Base-by-base conservation (phyloP, 2,888 invertebrate species). In the Marronus borbonicus region DNA sequence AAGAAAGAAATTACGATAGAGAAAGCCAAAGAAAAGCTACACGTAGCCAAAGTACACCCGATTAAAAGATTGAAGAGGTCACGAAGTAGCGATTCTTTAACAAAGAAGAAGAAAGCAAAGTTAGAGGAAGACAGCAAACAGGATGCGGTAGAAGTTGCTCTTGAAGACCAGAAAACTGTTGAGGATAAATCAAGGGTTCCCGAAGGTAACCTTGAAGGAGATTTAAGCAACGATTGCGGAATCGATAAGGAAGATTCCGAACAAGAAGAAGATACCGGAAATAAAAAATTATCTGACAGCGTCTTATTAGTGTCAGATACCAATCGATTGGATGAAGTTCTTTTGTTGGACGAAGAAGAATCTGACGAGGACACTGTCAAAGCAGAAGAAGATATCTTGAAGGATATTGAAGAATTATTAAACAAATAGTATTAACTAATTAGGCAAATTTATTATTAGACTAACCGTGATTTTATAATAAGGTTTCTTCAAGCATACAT, bases 321-420 rank as follows among this genome's bases (percentile, higher is more conserved):
- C 5, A 85, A 84, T 80, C 85, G 83, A 55, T 78, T 85, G 31
- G 87, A 88, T 66, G 87, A 88, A 77, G 83, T 84, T 68, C 80
- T 87, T 17, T 80, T 87, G 62, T 81, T 87, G 76, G 85, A 86
- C 69, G 88, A 87, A 50, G 87, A 87, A 44, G 87, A 87, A 65
- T 85, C 86, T 50, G 86, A 86, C 70, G 82, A 82, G 58, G 84
- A 82, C 82, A 81, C 86, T 28, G 44, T 44, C 2, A 86, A 85
- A 80, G 85, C 85, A 2, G 88, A 88, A 82, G 88, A 89, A 69
- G 88, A 88, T 79, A 85, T 89, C 77, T 84, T 89, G 78, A 87
- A 88, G 81, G 88, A 89, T 80, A 88, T 89, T 75, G 89, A 89
- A 82, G 85, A 86, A 78, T 85, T 89, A 78, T 85, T 89, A 76